Percentiles rank a stretch among this genome's conserved stretches.
phyloP scores from a whole-genome alignment of 2,797 vertebrate species.

The Cryptoprocta ferox region DNA sequence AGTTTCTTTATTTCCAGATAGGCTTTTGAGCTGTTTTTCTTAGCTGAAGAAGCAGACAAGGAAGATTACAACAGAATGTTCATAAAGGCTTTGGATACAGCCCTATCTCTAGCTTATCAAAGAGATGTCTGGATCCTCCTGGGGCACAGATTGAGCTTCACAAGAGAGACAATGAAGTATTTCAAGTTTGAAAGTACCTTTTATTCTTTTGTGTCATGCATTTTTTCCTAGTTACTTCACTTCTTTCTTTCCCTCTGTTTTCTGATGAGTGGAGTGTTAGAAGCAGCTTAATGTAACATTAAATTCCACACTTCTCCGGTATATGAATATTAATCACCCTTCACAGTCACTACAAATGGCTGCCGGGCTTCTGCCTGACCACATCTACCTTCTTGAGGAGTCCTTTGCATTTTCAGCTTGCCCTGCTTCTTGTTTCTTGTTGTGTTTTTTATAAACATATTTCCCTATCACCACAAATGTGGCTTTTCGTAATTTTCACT shows the following conservation, averaged over 20 bases:
- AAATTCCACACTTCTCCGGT: not conserved
- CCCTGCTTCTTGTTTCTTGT: not conserved
- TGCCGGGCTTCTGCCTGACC: not conserved
- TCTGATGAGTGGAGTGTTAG: not conserved
- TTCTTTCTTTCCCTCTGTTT: constrained; percentile 8
- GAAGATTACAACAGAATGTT: not conserved
- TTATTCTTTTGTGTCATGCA: constrained; percentile 9
- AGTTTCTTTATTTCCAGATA: constrained; percentile 46
- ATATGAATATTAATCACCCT: not conserved
- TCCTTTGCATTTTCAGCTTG: not conserved
- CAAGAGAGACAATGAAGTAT: not conserved
- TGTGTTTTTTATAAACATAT: not conserved
- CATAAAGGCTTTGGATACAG: not conserved
- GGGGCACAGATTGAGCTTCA: not conserved
- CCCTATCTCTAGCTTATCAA: constrained; percentile 27
- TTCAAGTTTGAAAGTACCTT: constrained; percentile 14
- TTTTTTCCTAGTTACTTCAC: constrained; percentile 26
- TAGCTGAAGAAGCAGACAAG: not conserved
- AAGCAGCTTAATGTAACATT: not conserved
- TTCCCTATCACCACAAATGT: not conserved
- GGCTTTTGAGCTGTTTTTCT: constrained; percentile 38
- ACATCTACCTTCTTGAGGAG: not conserved
- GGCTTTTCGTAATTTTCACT: not conserved
- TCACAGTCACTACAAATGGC: not conserved
- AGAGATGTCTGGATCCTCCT: constrained; percentile 6